Conservation (phyloP, 2,888 invertebrate species). For the Nudaria mundana region DNA sequence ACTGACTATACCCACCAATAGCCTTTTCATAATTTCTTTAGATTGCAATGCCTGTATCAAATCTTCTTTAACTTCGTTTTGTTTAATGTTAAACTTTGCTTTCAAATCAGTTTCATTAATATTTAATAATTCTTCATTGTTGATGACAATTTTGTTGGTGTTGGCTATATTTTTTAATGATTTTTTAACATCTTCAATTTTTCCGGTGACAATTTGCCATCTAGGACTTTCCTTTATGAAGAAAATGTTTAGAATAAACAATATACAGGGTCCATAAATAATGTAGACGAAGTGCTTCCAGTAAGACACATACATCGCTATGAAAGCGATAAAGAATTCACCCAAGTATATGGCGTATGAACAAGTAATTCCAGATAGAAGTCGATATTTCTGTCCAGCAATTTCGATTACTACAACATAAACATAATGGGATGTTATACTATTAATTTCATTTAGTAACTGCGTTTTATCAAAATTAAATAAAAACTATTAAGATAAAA, state of each 20-base stretch:
- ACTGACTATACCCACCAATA: conserved; percentile 42
- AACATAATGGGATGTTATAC: no score
- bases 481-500: no score
- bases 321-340: conserved; percentile 52
- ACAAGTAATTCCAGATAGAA: conserved; percentile 56
- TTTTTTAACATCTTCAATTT: conserved; percentile 48
- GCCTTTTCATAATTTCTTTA: neutral
- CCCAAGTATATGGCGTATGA: conserved; percentile 59
- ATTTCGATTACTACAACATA: conserved; percentile 71
- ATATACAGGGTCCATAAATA: conserved; percentile 53
- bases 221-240: neutral
- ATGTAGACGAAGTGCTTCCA: conserved; percentile 59
- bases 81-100: neutral
- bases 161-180: conserved; percentile 45
- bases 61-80: neutral
- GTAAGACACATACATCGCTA: conserved; percentile 56
- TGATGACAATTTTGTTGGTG: conserved; percentile 39
- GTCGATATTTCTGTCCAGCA: conserved; percentile 47
- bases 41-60: neutral
- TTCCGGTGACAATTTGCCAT: conserved; percentile 47
- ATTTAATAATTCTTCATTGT: neutral
- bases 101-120: neutral
- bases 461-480: no score
- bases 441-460: no score
- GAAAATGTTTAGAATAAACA: neutral